Evolutionary conservation across 2,113 vertebrate species (phyloP).

Genomic region (Channa maculata): DNA sequence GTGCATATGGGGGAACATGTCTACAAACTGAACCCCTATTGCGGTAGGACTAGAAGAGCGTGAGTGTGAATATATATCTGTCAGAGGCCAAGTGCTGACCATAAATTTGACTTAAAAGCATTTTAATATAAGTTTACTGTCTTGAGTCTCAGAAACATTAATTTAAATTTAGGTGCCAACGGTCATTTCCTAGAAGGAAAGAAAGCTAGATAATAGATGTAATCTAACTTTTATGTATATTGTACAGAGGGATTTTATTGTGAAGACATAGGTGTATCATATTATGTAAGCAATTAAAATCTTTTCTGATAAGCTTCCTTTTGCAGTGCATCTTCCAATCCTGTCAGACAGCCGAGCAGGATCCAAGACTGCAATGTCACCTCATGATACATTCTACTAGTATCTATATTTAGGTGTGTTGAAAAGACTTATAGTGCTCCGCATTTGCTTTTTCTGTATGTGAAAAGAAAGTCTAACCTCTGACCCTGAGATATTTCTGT

Average conservation of each 20-base stretch:
- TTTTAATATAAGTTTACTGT: background rate
- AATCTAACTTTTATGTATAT: slow-evolving; percentile 6
- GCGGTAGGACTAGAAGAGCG: too few species aligned
- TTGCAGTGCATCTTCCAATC: too few species aligned
- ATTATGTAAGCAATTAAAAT: too few species aligned
- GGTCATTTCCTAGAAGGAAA: slow-evolving; percentile 3
- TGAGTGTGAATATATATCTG: too few species aligned
- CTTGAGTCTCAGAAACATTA: background rate
- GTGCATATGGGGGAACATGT: too few species aligned
- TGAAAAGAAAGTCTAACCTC: slow-evolving; percentile 18
- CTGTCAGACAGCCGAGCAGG: background rate
- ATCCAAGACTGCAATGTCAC: background rate
- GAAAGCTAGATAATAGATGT: background rate
- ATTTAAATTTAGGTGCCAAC: background rate
- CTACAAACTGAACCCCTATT: too few species aligned
- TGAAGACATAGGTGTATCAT: too few species aligned
- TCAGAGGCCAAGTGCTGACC: too few species aligned
- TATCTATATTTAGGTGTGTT: background rate
- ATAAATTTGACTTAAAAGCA: too few species aligned
- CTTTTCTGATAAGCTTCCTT: too few species aligned
- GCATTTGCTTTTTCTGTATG: slow-evolving; percentile 12
- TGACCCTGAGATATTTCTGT: slow-evolving; percentile 44
- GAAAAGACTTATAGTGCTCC: background rate
- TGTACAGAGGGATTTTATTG: background rate
- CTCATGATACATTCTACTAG: background rate